Evolutionary conservation across 2,797 vertebrate species (phyloP), one percentile per base, ranked within the genome.

Genomic region (Rhynchonycteris naso): DNA sequence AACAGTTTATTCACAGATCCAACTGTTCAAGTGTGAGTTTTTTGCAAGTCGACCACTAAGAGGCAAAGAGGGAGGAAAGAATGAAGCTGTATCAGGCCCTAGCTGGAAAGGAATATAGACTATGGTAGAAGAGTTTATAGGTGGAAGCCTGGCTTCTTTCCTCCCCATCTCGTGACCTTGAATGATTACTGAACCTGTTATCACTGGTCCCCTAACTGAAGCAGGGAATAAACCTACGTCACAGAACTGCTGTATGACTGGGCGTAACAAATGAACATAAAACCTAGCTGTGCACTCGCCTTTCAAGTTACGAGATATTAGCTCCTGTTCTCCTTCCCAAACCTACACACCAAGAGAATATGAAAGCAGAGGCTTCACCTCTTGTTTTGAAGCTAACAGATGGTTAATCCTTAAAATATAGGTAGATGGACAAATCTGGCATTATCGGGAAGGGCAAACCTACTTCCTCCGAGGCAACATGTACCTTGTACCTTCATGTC

Each of bases 341-440:
- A 75, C 33, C 26, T 30, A 43, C 38, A 80, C 76, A 81, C 30
- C 24, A 66, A 54, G 33, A 76, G 47, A 90, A 50, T 75, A 28
- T 63, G 21, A 54, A 93, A 81, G 56, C 59, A 76, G 61, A 95
- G 14, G 47, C 10, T 33, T 90, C 16, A 47, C 28, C 76, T 89
- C 68, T 52, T 50, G 15, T 63, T 83, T n/a, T 43, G 54, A 92
- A 82, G 63, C 54, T 47, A n/a, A 90, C 47, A 87, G 75, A 68
- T 68, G 43, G 65, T 43, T 84, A 54, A 65, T 90, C 65, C 87
- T 83, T 50, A 81, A 83, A 52, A 90, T 4, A 65, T 2, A 75
- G 38, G 84, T 84, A 54, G 76, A 59, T 28, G 43, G 76, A 63
- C 75, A 69, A 43, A 38, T 33, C 38, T 56, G 38, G 61, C 12